Percentiles rank a stretch among this genome's conserved stretches.
phyloP scores from a whole-genome alignment of 2,113 vertebrate genomes.

The Loxodonta africana region DNA sequence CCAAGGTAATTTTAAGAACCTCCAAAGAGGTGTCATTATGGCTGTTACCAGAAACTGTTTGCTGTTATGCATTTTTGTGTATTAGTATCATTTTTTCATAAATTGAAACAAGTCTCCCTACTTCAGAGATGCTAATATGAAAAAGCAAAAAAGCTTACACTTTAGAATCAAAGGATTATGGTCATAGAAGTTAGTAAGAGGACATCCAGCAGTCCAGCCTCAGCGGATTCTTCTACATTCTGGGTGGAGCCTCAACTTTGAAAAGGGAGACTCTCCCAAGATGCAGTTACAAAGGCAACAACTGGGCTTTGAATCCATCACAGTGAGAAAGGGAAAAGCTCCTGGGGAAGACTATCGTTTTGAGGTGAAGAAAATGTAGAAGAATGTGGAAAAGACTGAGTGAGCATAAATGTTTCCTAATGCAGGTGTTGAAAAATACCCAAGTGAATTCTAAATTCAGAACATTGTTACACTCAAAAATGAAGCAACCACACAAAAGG shows the following conservation, averaged over 20 bases:
- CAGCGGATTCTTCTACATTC: not conserved
- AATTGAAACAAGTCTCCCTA: not conserved
- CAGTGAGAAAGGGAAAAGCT: not conserved
- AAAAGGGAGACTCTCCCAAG: not conserved
- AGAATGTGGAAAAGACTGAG: conserved; percentile 32
- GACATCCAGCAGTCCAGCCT: not conserved
- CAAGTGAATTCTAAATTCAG: conserved; percentile 40
- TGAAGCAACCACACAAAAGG: not conserved
- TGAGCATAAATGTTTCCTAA: not conserved
- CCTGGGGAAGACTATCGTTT: not conserved
- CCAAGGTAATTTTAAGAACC: not conserved
- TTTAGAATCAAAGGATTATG: not conserved
- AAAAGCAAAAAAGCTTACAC: not conserved
- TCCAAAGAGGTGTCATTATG: not conserved
- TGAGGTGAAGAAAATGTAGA: not conserved
- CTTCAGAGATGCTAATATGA: not conserved
- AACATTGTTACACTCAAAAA: not conserved
- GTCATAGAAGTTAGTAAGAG: not conserved
- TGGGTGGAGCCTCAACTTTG: not conserved
- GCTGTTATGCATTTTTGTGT: too few species aligned
- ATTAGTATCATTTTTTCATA: not conserved
- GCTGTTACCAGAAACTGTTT: not conserved
- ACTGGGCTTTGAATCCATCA: not conserved
- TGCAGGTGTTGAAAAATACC: not conserved
- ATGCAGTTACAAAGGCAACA: not conserved